Evolutionary conservation across 2,888 invertebrate genomes (phyloP).

Genomic region (Parasteatoda lunata): DNA sequence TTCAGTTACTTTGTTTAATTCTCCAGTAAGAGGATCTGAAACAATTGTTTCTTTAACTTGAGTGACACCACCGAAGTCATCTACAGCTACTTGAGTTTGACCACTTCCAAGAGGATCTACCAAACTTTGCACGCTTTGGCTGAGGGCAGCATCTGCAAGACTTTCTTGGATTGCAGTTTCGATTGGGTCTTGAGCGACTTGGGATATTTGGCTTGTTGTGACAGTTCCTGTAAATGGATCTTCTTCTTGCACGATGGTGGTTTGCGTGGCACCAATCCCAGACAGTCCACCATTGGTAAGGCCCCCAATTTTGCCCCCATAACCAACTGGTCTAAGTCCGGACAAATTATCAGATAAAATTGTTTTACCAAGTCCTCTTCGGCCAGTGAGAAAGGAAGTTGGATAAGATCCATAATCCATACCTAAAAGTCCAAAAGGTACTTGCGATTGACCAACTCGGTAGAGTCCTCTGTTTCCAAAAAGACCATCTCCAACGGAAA

Average conservation of each 20-base stretch:
- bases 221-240: constrained; percentile 35
- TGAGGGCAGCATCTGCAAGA: constrained; percentile 25
- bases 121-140: constrained; percentile 22
- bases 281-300: constrained; percentile 20
- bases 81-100: constrained; percentile 21
- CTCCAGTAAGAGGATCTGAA: constrained; percentile 21
- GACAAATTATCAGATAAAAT: not conserved
- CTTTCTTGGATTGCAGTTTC: constrained; percentile 37
- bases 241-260: constrained; percentile 36
- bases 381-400: constrained; percentile 14
- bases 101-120: constrained; percentile 44
- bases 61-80: constrained; percentile 5
- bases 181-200: constrained; percentile 50
- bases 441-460: constrained; percentile 32
- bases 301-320: constrained; percentile 31
- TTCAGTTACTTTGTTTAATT: constrained; percentile 33
- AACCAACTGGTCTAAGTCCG: not conserved
- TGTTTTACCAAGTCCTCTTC: constrained; percentile 33
- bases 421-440: constrained; percentile 54
- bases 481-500: not conserved
- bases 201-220: constrained; percentile 30
- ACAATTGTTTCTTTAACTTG: constrained; percentile 34
- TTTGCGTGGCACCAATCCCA: constrained; percentile 6
- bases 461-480: constrained; percentile 48
- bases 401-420: constrained; percentile 60